Evolutionary conservation across 2,888 invertebrate species (phyloP).

Genomic region (Brachypterus glaber): DNA sequence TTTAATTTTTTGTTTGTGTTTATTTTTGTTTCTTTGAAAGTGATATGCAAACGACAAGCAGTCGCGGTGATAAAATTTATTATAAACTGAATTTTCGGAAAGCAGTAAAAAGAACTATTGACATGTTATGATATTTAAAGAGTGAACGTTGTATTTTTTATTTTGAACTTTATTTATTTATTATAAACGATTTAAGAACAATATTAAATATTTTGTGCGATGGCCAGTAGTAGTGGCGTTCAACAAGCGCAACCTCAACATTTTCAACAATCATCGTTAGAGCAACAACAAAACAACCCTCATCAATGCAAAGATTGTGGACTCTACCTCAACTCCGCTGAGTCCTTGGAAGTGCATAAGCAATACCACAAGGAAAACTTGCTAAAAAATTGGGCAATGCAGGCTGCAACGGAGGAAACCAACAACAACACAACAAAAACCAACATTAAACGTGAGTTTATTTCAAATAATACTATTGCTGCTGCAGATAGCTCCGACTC

Average conservation of each 20-base stretch:
- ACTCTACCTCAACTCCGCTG: conserved; percentile 62
- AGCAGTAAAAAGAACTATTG: conserved; percentile 36
- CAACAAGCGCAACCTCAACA: conserved; percentile 23
- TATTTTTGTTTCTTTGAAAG: conserved; percentile 27
- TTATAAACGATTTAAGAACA: conserved; percentile 16
- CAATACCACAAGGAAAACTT: conserved; percentile 69
- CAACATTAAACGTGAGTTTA: conserved; percentile 47
- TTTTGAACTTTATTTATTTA: conserved; percentile 31
- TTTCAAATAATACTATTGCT: conserved; percentile 46
- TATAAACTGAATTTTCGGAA: conserved; percentile 24
- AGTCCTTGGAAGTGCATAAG: conserved; percentile 69
- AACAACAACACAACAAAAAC: conserved; percentile 53
- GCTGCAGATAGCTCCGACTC: conserved; percentile 69
- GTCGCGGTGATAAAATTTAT: conserved; percentile 15
- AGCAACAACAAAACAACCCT: conserved; percentile 46
- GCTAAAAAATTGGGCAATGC: conserved; percentile 62
- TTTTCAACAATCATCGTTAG: conserved; percentile 39
- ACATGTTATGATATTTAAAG: conserved; percentile 41
- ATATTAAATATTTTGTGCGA: conserved; percentile 24
- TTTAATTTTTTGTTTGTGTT: conserved; percentile 30
- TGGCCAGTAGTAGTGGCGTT: conserved; percentile 35
- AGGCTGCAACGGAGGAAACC: conserved; percentile 41
- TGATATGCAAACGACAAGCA: conserved; percentile 25
- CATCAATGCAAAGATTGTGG: conserved; percentile 70
- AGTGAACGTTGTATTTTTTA: conserved; percentile 39